These are phyloP conservation scores for Siniperca scherzeri DNA, from an alignment of 2,797 vertebrate genomes.

Conservation along the genomic window DNA sequence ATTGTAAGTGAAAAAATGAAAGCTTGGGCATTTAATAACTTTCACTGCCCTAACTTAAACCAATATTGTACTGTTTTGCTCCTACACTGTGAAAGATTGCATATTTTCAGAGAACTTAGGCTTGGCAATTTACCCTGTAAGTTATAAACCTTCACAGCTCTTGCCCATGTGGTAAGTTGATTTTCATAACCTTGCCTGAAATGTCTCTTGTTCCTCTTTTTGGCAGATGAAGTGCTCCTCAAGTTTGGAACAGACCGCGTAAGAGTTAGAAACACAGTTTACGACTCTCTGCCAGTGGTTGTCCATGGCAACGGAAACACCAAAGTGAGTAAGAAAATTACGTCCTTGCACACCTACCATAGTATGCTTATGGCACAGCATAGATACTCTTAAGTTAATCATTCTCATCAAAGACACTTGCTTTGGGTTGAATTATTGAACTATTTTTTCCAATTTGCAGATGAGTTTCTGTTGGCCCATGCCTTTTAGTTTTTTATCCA, in stretches of 20 bases:
- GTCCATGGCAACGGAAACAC: constrained; percentile 96
- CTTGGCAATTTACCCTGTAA: constrained; percentile 10
- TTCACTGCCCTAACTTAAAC: background rate
- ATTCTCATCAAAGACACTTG: background rate
- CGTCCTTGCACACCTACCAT: background rate
- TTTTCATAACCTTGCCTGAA: constrained; percentile 57
- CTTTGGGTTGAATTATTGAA: constrained; percentile 25
- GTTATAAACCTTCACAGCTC: constrained; percentile 26
- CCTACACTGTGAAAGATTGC: background rate
- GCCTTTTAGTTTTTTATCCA: constrained; percentile 26
- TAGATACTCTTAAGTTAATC: constrained; percentile 30
- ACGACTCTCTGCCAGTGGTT: constrained; percentile 91
- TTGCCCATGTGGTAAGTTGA: constrained; percentile 30
- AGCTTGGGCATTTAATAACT: background rate
- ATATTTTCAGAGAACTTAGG: constrained; percentile 14
- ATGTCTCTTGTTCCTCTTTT: constrained; percentile 46
- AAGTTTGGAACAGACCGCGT: constrained; percentile 94
- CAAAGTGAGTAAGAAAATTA: constrained; percentile 89
- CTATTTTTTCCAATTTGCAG: constrained; percentile 24
- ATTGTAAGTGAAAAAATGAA: background rate
- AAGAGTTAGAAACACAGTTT: constrained; percentile 92
- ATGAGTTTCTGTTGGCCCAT: constrained; percentile 2
- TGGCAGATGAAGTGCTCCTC: constrained; percentile 95
- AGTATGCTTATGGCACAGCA: constrained; percentile 1
- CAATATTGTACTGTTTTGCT: background rate